phyloP scores from a whole-genome alignment of 2,888 invertebrate species.

The Hanleya hanleyi region DNA sequence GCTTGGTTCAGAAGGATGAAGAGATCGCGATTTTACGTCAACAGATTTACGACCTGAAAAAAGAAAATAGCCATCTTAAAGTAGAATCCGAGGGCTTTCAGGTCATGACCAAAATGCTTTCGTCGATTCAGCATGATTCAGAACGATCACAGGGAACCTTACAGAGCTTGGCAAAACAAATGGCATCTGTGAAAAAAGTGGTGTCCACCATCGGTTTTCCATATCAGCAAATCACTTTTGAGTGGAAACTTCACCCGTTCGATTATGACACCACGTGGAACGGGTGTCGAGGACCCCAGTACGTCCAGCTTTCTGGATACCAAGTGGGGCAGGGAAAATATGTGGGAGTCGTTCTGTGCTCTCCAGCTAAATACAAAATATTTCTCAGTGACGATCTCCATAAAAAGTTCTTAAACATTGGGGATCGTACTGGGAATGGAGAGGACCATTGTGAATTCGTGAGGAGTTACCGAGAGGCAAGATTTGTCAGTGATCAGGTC shows the following conservation, averaged over 20 bases:
- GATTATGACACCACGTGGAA: slow-evolving; percentile 11
- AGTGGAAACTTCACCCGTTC: slow-evolving; percentile 11
- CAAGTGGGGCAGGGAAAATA: slow-evolving; percentile 30
- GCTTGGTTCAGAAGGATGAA: slow-evolving; percentile 1
- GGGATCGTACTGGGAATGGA: slow-evolving; percentile 52
- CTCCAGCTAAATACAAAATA: slow-evolving; percentile 56
- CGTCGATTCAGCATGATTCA: neutral
- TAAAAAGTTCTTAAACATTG: slow-evolving; percentile 57
- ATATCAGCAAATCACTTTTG: slow-evolving; percentile 4
- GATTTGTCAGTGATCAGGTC: neutral
- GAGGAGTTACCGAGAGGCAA: slow-evolving; percentile 26
- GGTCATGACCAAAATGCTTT: neutral
- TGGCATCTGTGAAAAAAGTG: neutral
- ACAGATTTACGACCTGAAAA: slow-evolving; percentile 2
- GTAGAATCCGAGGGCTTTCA: neutral
- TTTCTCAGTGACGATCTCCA: slow-evolving; percentile 50
- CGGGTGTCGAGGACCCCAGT: slow-evolving; percentile 5
- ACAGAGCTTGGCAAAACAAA: neutral
- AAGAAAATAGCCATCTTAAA: slow-evolving; percentile 1
- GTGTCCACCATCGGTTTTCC: slow-evolving; percentile 1
- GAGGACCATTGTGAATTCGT: slow-evolving; percentile 68
- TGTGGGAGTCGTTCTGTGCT: slow-evolving; percentile 64
- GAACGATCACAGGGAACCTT: slow-evolving; percentile 1
- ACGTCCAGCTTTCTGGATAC: neutral
- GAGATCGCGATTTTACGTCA: neutral